Evolutionary conservation across 2,113 vertebrate genomes (phyloP).

Genomic region (Solea senegalensis): DNA sequence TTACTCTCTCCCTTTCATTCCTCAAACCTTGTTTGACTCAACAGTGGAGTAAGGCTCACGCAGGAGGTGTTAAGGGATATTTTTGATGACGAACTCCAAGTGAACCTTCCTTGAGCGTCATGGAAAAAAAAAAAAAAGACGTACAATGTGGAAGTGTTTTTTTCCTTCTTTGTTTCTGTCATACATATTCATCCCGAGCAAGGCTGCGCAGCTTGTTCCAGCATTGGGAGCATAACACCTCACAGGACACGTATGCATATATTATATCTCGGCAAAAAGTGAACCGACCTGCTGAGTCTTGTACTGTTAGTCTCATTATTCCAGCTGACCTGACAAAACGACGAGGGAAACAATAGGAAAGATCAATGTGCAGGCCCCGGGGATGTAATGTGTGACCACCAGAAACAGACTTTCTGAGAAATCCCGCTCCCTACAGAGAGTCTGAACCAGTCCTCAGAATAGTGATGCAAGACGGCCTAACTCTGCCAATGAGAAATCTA

Average conservation of each 20-base stretch:
- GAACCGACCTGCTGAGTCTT: constrained; percentile 38
- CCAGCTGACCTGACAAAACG: constrained; percentile 49
- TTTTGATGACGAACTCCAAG: constrained; percentile 40
- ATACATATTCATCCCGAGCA: constrained; percentile 59
- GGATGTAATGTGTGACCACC: constrained; percentile 18
- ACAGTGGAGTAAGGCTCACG: constrained; percentile 10
- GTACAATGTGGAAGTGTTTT: constrained; percentile 2
- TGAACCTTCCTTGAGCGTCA: constrained; percentile 43
- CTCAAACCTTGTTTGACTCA: constrained; percentile 40
- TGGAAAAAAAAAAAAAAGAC: not conserved
- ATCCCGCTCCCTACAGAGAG: constrained; percentile 18
- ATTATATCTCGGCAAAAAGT: constrained; percentile 33
- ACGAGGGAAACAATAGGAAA: constrained; percentile 38
- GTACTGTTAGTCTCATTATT: constrained; percentile 40
- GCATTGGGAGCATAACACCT: constrained; percentile 27
- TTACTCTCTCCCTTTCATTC: constrained; percentile 34
- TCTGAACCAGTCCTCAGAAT: constrained; percentile 33
- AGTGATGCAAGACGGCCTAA: constrained; percentile 33
- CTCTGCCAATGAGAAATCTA: constrained; percentile 45
- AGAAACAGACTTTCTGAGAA: constrained; percentile 40
- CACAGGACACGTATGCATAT: constrained; percentile 35
- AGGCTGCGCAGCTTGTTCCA: constrained; percentile 43
- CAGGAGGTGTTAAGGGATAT: constrained; percentile 32
- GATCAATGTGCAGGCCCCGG: constrained; percentile 35
- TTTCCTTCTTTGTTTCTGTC: not conserved